Conservation (phyloP, 2,797 vertebrate species). For the Manis javanica region DNA sequence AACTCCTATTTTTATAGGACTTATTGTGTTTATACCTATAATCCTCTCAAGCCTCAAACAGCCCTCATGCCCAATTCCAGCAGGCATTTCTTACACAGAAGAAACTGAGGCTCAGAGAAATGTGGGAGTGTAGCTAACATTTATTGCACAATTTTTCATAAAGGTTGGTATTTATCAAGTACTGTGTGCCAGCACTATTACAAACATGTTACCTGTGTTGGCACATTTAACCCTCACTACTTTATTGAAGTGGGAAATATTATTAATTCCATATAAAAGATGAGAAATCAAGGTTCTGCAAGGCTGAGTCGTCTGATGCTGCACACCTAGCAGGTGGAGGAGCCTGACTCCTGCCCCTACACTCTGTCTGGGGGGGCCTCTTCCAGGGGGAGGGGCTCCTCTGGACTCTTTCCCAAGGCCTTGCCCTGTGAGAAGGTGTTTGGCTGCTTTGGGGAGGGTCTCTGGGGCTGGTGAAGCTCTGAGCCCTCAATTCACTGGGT, state of each 20-base stretch:
- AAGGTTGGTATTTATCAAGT: not conserved
- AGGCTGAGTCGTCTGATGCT: not conserved
- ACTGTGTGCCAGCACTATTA: not conserved
- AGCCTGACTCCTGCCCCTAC: not conserved
- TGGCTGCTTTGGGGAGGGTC: not conserved
- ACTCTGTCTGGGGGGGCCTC: not conserved
- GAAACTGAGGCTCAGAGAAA: slow-evolving; percentile 9
- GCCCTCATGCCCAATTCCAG: not conserved
- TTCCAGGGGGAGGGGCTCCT: not conserved
- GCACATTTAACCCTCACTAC: not conserved
- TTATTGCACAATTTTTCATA: not conserved
- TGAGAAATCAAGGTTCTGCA: not conserved
- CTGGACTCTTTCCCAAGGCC: not conserved
- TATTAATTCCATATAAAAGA: not conserved
- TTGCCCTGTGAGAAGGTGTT: not conserved
- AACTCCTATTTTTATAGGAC: slow-evolving; percentile 40
- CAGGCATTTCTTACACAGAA: not conserved
- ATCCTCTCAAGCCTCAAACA: not conserved
- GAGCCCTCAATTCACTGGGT: not conserved
- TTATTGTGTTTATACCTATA: not conserved
- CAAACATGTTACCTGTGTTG: not conserved
- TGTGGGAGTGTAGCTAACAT: not conserved
- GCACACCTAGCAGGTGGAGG: not conserved
- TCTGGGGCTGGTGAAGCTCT: not conserved
- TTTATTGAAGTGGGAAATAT: not conserved